phyloP scores from a whole-genome alignment of 2,797 vertebrate species.

The Coilia nasus region DNA sequence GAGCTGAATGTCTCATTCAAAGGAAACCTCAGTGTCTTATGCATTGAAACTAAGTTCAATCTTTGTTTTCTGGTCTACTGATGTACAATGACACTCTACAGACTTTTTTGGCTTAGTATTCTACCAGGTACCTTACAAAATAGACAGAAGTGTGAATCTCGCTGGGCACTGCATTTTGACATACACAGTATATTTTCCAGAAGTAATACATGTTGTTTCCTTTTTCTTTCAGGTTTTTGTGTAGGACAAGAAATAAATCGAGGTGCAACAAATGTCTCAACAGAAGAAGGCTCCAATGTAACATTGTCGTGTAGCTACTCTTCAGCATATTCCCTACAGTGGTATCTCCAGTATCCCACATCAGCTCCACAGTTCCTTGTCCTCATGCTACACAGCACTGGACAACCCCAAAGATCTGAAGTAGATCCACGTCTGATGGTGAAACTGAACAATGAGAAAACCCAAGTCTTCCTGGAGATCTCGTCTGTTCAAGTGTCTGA shows the following conservation, averaged over 20 bases:
- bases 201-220: neutral
- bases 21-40: too few relatives aligned
- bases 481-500: constrained; percentile 36
- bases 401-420: neutral
- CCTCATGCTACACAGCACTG: neutral
- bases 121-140: neutral
- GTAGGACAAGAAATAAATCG: neutral
- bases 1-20: too few relatives aligned
- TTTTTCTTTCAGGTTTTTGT: neutral
- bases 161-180: neutral
- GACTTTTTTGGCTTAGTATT: neutral
- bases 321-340: neutral
- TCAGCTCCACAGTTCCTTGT: neutral
- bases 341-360: neutral
- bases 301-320: neutral
- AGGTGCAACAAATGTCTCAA: neutral
- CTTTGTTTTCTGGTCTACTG: too few relatives aligned
- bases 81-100: too few relatives aligned
- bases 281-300: neutral
- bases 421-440: constrained; percentile 10
- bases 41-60: too few relatives aligned
- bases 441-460: constrained; percentile 20
- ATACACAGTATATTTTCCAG: neutral
- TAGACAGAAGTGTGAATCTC: neutral
- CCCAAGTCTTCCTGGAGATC: constrained; percentile 24